phyloP scores from a whole-genome alignment of 2,113 vertebrate genomes.

The Pelodiscus sinensis region DNA sequence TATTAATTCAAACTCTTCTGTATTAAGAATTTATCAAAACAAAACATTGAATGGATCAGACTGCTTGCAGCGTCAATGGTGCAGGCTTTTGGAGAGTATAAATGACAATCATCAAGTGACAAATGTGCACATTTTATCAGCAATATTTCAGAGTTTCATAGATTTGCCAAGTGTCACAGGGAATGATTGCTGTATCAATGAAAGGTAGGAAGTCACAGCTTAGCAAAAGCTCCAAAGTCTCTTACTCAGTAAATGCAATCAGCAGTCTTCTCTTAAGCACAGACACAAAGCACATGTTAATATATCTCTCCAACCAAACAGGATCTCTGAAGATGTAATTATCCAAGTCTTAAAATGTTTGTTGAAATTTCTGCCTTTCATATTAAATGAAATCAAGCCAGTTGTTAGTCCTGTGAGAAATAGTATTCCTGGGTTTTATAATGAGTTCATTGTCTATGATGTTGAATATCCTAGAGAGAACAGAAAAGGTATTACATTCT shows the following conservation, averaged over 20 bases:
- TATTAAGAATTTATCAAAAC: not conserved
- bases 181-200: not conserved
- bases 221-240: not conserved
- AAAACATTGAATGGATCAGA: not conserved
- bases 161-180: not conserved
- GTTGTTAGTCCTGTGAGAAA: slow-evolving; percentile 5
- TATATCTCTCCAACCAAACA: not conserved
- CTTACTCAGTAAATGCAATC: not conserved
- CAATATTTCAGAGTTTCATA: not conserved
- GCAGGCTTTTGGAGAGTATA: not conserved
- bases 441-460: not conserved
- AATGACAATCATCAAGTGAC: not conserved
- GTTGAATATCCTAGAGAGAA: not conserved
- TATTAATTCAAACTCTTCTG: not conserved
- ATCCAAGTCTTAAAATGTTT: not conserved
- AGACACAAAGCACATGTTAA: not conserved
- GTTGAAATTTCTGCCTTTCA: slow-evolving; percentile 4
- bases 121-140: not conserved
- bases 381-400: slow-evolving; percentile 22
- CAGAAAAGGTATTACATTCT: not conserved
- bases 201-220: not conserved
- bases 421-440: not conserved
- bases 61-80: not conserved
- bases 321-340: not conserved
- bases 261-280: not conserved